phyloP scores from a whole-genome alignment of 2,113 vertebrate genomes.

The Hiodon alosoides region DNA sequence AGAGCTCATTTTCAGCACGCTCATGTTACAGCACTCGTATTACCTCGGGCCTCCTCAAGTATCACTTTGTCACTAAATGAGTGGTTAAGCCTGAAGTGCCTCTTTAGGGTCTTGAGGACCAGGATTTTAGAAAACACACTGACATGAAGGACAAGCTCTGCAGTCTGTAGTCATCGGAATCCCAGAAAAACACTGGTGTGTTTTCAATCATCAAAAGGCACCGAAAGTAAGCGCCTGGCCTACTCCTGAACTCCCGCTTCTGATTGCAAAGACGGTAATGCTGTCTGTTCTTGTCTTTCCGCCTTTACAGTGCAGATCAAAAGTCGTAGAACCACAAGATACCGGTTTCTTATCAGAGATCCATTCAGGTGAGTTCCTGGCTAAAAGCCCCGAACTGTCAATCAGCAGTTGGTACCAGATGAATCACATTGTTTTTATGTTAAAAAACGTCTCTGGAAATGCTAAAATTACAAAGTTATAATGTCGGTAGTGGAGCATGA shows the following conservation, averaged over 20 bases:
- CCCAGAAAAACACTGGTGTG: neutral
- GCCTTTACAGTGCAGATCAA: neutral
- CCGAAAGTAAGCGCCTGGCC: neutral
- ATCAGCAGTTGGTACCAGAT: too few relatives aligned
- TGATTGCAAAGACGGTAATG: constrained; percentile 4
- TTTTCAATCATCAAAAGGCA: neutral
- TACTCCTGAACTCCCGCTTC: constrained; percentile 8
- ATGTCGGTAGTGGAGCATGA: too few relatives aligned
- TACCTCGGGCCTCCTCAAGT: constrained; percentile 7
- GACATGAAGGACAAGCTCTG: constrained; percentile 29
- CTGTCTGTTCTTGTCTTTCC: constrained; percentile 1
- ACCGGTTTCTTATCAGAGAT: too few relatives aligned
- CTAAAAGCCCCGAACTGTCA: too few relatives aligned
- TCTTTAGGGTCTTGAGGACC: constrained; percentile 37
- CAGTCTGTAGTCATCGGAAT: neutral
- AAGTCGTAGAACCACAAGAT: too few relatives aligned
- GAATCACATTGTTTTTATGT: too few relatives aligned
- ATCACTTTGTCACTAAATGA: constrained; percentile 31
- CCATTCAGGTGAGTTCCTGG: too few relatives aligned
- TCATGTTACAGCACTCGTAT: neutral
- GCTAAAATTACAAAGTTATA: too few relatives aligned
- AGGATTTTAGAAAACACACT: constrained; percentile 28
- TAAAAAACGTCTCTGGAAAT: too few relatives aligned
- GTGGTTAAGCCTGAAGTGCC: constrained; percentile 41
- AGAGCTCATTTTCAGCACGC: neutral